phyloP scores from a whole-genome alignment of 2,888 invertebrate genomes.

The Leptinotarsa haldemani region DNA sequence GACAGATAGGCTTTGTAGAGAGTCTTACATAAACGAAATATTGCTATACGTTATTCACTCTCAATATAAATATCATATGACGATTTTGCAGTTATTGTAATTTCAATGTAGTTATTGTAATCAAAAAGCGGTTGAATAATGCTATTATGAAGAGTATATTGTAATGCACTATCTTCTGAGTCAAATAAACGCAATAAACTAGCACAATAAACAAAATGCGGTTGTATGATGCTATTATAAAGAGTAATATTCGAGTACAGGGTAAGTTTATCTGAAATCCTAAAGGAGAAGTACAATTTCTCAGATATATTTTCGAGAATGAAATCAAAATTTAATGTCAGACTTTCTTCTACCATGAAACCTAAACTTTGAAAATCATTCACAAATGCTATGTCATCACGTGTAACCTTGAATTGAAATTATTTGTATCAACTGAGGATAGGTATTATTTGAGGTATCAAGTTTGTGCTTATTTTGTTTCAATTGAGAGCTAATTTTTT shows the following conservation, averaged over 20 bases:
- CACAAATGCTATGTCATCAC: background rate
- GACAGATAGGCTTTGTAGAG: no score
- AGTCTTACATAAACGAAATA: no score
- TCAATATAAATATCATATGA: no score
- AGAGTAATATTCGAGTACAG: background rate
- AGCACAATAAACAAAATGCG: background rate
- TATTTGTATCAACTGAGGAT: background rate
- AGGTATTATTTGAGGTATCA: background rate
- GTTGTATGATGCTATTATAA: background rate
- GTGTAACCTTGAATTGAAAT: background rate
- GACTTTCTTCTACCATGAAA: background rate
- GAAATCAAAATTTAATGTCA: background rate
- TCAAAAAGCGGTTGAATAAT: no score
- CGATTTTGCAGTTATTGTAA: background rate
- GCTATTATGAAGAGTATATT: no score
- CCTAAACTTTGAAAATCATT: background rate
- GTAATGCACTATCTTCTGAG: no score
- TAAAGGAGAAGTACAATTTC: background rate
- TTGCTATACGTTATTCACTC: no score
- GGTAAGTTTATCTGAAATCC: background rate
- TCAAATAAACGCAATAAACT: background rate
- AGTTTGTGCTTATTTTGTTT: background rate
- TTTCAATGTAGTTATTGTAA: background rate
- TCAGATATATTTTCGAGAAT: background rate
- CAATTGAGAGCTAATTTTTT: background rate